Evolutionary conservation across 1,140 invertebrate species (phyloP), one percentile per base, ranked within the genome.

Genomic region (Drosophila asahinai): DNA sequence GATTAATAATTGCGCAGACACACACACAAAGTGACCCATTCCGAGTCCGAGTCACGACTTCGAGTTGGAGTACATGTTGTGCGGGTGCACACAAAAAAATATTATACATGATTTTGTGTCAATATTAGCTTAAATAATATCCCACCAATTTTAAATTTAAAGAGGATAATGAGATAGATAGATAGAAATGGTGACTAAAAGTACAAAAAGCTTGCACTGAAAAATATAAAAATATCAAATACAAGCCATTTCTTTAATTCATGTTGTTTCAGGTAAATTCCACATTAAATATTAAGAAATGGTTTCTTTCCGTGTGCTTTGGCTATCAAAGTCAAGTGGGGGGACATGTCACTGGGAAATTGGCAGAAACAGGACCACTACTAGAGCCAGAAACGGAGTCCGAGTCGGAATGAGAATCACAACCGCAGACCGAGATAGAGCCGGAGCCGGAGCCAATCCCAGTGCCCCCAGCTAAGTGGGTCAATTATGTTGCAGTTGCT

Each of bases 401-500:
- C 12, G 11, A 12, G 4, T 33, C 14, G 17, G 9, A 57, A 14
- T 57, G 3, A 19, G 38, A 57, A 57, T 57, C 54, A 40, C 36
- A 57, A 40, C 54, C 54, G 22, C 54, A 57, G 36, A 40, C 54
- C 15, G 33, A 15, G 30, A 22, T 17, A 33, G 27, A 2, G n/a
- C 17, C 52, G n/a, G 27, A 2, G n/a, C 17, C 52, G n/a, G 49
- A 52, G 30, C 43, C 49, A 48, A n/a, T 27, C 38, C 43, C 25
- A 38, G 45, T 61, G 54, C 54, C 54, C 68, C 30, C 36, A 61
- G 67, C 67, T 61, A 61, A 73, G 67, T 73, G 71, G 71, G 71
- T 73, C 71, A 73, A 73, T 73, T 73, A 73, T 51, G 54, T 38
- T 60, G 65, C 65, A 62, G 25, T 67, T 67, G 54, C 38, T 70